Evolutionary conservation across 2,797 vertebrate genomes (phyloP), one percentile per base, ranked within the genome.

Genomic region (Pagetopsis macropterus): DNA sequence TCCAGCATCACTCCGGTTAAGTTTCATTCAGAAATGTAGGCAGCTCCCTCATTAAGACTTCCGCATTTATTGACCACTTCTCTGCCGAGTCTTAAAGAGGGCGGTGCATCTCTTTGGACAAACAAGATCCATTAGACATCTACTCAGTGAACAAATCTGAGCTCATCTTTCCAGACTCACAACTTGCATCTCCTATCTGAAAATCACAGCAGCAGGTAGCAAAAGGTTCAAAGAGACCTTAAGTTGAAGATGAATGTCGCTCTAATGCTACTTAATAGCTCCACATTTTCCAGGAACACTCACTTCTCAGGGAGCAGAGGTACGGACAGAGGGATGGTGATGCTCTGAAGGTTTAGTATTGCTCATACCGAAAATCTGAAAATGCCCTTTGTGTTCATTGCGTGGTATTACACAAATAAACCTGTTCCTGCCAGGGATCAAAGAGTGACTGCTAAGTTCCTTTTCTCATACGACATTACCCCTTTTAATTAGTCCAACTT

Each of bases 261-360:
- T 63, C 50, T 76, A 65, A 79, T 65, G 80, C 80, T 51, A 11
- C 68, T 43, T 81, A 82, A 83, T 76, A 67, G 75, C 69, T 48
- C 81, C 76, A 79, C 70, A 80, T 84, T 78, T 72, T 69, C 68
- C 65, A 68, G 75, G 76, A 81, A 86, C 76, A 70, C 82, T 75
- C 73, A 72, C 81, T 81, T 73, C 77, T 59, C 61, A 7, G 66
- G 64, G 78, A 75, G 41, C 54, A 7, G 40, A 1, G 27, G 67
- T 45, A 50, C 12, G 17, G 62, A 50, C 79, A 46, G 46, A 50
- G 11, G 43, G 59, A 67, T 11, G 15, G 51, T 21, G 68, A 67
- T 50, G 27, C 69, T 84, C 50, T 41, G 43, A 71, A 44, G 68
- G 60, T 56, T 81, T 63, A 46, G 49, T 9, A 1, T 27, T 19